These are phyloP conservation scores for Elephas maximus DNA, from an alignment of 2,113 vertebrate genomes.

Conservation along the genomic window DNA sequence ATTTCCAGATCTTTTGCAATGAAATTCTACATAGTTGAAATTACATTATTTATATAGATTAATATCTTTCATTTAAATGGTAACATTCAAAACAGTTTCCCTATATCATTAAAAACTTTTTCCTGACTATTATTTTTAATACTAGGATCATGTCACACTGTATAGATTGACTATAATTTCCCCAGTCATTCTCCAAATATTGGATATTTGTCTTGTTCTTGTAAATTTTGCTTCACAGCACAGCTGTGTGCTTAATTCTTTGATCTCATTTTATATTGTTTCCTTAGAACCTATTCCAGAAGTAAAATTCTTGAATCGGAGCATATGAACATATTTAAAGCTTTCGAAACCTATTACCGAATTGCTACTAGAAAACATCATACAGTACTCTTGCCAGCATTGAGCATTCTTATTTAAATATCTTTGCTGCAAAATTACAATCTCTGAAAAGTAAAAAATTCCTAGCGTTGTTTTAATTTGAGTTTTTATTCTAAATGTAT, in stretches of 20 bases:
- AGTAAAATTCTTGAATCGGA: conserved; percentile 58
- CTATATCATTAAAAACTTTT: background rate
- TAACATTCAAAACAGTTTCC: background rate
- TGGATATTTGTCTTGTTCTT: background rate
- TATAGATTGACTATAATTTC: background rate
- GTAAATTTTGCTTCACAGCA: conserved; percentile 28
- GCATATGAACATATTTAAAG: conserved; percentile 50
- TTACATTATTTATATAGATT: background rate
- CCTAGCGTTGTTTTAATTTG: conserved; percentile 15
- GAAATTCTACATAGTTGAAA: conserved; percentile 33
- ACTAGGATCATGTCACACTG: background rate
- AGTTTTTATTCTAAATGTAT: conserved; percentile 48
- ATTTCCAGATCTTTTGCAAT: background rate
- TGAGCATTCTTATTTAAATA: conserved; percentile 38
- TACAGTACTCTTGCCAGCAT: background rate
- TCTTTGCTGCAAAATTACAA: background rate
- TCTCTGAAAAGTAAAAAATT: conserved; percentile 19
- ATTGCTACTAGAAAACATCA: conserved; percentile 13
- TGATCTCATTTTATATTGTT: conserved; percentile 51
- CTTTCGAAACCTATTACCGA: background rate
- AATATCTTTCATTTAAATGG: conserved; percentile 41
- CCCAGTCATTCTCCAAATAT: conserved; percentile 10
- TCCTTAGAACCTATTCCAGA: conserved; percentile 40
- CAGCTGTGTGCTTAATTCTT: background rate
- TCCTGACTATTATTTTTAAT: conserved; percentile 7